Conservation (phyloP, 2,888 invertebrate species). For the Nezara viridula region DNA sequence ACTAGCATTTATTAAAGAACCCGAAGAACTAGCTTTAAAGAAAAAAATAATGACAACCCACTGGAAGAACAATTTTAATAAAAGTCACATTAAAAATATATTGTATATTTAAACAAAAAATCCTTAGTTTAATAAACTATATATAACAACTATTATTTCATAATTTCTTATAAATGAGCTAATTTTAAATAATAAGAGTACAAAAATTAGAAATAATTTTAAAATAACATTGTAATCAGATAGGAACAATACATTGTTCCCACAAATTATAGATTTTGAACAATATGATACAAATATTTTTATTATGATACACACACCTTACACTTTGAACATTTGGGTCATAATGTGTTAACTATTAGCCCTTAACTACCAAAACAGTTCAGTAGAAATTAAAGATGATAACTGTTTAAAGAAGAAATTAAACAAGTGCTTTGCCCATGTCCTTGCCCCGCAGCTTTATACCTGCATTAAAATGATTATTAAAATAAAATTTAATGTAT, state of each 20-base stretch:
- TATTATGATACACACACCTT: conserved; percentile 32
- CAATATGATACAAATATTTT: conserved; percentile 22
- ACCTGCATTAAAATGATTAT: conserved; percentile 51
- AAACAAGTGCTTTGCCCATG: conserved; percentile 68
- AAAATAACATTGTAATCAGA: not conserved
- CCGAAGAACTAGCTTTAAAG: not conserved
- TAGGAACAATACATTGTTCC: conserved; percentile 14
- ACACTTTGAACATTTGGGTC: conserved; percentile 35
- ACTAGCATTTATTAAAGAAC: not conserved
- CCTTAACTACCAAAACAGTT: conserved; percentile 23
- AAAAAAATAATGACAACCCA: not conserved
- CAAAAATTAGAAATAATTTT: conserved; percentile 35
- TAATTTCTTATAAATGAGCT: not conserved
- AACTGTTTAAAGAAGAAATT: conserved; percentile 16
- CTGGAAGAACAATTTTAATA: conserved; percentile 7
- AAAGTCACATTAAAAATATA: conserved; percentile 28
- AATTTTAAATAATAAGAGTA: conserved; percentile 34
- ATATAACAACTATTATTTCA: not conserved
- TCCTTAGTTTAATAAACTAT: conserved; percentile 15
- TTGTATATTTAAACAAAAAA: conserved; percentile 28
- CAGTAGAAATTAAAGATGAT: conserved; percentile 28
- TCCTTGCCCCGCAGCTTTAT: conserved; percentile 53
- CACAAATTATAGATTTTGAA: not conserved
- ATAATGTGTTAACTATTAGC: conserved; percentile 11
- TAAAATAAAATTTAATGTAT: conserved; percentile 9